phyloP scores from a whole-genome alignment of 2,888 invertebrate genomes.

The Euzetes globulus region DNA sequence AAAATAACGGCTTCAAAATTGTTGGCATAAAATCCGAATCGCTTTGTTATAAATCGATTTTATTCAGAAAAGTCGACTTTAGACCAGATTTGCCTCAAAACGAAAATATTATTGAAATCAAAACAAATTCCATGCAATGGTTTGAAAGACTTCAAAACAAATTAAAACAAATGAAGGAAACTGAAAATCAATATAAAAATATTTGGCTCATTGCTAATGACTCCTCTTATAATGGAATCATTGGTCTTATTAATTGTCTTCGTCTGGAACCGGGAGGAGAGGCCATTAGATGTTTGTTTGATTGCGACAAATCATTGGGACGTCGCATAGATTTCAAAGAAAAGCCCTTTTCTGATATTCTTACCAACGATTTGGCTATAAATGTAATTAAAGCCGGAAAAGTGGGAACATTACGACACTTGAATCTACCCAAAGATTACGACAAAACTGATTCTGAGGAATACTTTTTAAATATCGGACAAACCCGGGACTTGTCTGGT shows the following conservation, averaged over 20 bases:
- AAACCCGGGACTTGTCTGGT: conserved; percentile 13
- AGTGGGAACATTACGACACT: conserved; percentile 75
- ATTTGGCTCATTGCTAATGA: conserved; percentile 55
- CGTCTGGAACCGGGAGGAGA: conserved; percentile 74
- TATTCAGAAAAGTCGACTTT: not conserved
- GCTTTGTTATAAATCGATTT: not conserved
- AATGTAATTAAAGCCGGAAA: conserved; percentile 50
- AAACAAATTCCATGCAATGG: not conserved
- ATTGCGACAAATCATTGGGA: not conserved
- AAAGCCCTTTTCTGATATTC: conserved; percentile 11
- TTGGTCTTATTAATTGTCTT: conserved; percentile 84
- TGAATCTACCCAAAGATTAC: conserved; percentile 63
- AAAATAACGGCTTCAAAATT: not conserved
- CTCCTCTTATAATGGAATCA: conserved; percentile 59
- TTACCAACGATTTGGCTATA: conserved; percentile 34
- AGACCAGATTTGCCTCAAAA: no score
- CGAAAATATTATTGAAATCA: not conserved
- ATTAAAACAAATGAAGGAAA: not conserved
- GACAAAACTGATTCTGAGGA: not conserved
- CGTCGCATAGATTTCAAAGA: not conserved
- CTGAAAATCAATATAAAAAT: not conserved
- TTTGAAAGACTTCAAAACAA: not conserved
- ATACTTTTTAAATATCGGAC: conserved; percentile 37
- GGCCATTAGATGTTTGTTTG: not conserved
- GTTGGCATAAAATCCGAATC: not conserved